phyloP scores from a whole-genome alignment of 2,113 vertebrate genomes.

The Amphiprion ocellaris region DNA sequence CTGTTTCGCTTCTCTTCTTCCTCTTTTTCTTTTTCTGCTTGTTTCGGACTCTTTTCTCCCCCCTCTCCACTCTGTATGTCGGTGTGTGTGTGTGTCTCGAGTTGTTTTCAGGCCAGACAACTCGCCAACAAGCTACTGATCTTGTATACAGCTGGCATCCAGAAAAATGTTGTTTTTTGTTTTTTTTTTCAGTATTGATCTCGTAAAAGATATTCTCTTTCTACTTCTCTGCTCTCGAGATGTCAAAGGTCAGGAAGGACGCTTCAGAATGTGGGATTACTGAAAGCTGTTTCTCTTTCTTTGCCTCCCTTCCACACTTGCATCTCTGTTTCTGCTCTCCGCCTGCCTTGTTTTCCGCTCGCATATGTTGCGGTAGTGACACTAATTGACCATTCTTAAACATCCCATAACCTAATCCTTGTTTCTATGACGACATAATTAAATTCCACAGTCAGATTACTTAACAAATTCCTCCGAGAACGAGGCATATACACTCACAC shows the following conservation, averaged over 20 bases:
- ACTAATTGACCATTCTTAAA: slow-evolving; percentile 77
- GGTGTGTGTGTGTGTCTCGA: slow-evolving; percentile 13
- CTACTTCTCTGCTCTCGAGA: neutral
- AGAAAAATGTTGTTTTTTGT: neutral
- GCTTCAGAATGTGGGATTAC: neutral
- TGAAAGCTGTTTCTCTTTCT: neutral
- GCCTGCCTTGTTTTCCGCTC: slow-evolving; percentile 39
- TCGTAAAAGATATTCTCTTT: neutral
- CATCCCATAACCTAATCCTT: slow-evolving; percentile 76
- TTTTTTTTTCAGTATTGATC: slow-evolving; percentile 10
- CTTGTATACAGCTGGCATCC: slow-evolving; percentile 37
- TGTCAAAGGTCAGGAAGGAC: slow-evolving; percentile 40
- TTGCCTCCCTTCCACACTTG: neutral
- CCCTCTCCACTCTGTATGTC: neutral
- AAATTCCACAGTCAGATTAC: slow-evolving; percentile 71
- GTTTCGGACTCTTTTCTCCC: slow-evolving; percentile 34
- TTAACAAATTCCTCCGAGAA: slow-evolving; percentile 66
- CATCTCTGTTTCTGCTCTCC: slow-evolving; percentile 18
- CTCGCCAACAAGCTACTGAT: slow-evolving; percentile 38
- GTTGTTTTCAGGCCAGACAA: slow-evolving; percentile 24
- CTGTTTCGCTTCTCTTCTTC: slow-evolving; percentile 56
- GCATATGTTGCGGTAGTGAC: slow-evolving; percentile 69
- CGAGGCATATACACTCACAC: slow-evolving; percentile 38
- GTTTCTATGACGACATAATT: slow-evolving; percentile 72
- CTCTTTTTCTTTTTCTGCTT: slow-evolving; percentile 27